A percentile compares a stretch with the other conserved stretches of the same genome.
Conservation (phyloP, 2,888 invertebrate genomes). For the Leptinotarsa juncta region DNA sequence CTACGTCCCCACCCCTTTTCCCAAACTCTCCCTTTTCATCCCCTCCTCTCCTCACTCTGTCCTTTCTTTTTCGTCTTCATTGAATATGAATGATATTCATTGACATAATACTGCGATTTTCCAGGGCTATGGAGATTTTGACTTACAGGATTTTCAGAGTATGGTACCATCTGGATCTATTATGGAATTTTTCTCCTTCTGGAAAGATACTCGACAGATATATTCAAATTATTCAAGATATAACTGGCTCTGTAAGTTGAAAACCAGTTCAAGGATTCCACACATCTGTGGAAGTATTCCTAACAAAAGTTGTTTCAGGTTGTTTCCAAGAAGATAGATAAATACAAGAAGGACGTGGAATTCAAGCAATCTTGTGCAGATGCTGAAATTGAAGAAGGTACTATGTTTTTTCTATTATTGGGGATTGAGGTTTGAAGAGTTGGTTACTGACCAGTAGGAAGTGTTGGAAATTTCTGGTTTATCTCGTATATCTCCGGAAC, state of each 20-base stretch:
- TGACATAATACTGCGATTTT: neutral
- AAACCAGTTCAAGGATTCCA: neutral
- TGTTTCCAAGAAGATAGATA: constrained; percentile 33
- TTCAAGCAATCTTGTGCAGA: neutral
- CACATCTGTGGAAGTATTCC: too few relatives aligned
- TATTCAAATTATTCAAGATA: neutral
- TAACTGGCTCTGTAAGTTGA: constrained; percentile 31
- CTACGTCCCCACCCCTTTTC: too few relatives aligned
- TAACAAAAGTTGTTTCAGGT: constrained; percentile 26
- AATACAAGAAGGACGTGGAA: constrained; percentile 16
- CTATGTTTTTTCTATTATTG: neutral
- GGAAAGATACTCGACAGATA: constrained; percentile 24
- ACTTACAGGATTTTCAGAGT: constrained; percentile 30
- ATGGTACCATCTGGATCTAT: constrained; percentile 35
- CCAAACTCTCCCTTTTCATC: too few relatives aligned
- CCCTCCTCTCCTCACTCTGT: too few relatives aligned
- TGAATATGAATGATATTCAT: too few relatives aligned
- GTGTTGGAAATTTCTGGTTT: too few relatives aligned
- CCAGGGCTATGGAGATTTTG: constrained; percentile 34
- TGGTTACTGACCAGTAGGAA: too few relatives aligned
- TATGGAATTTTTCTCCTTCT: constrained; percentile 31
- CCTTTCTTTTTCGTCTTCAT: too few relatives aligned
- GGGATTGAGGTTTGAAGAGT: too few relatives aligned
- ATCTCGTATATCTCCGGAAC: too few relatives aligned
- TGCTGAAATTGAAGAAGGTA: constrained; percentile 33